Percentiles rank a stretch among this genome's conserved stretches.
phyloP scores from a whole-genome alignment of 2,797 vertebrate species.

The Poecilia gillii region DNA sequence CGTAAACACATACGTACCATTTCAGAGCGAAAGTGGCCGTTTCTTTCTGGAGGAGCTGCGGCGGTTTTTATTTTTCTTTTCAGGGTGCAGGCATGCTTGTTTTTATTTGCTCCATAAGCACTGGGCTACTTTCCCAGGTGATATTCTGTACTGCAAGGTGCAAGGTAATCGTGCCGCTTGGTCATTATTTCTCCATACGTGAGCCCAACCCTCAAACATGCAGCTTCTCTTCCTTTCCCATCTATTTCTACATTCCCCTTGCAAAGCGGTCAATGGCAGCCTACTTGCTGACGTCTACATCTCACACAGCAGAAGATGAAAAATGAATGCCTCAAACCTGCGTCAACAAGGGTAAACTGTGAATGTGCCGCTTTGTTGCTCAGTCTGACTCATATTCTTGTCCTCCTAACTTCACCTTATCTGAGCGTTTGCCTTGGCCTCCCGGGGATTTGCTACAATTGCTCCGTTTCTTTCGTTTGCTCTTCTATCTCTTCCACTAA shows the following conservation, averaged over 20 bases:
- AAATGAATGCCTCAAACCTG: background rate
- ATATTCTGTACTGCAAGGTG: slow-evolving; percentile 57
- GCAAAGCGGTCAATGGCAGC: background rate
- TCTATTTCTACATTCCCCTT: slow-evolving; percentile 30
- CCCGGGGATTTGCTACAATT: background rate
- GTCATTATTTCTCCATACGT: background rate
- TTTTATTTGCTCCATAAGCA: slow-evolving; percentile 36
- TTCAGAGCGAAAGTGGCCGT: slow-evolving; percentile 14
- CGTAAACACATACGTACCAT: slow-evolving; percentile 7
- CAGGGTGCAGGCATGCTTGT: background rate
- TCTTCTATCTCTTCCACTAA: background rate
- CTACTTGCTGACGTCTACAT: slow-evolving; percentile 22
- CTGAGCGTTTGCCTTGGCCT: slow-evolving; percentile 6
- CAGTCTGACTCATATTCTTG: slow-evolving; percentile 32
- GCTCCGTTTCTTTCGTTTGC: background rate
- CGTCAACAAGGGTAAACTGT: slow-evolving; percentile 6
- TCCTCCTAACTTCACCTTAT: background rate
- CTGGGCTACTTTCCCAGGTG: slow-evolving; percentile 64
- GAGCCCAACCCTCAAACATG: slow-evolving; percentile 15
- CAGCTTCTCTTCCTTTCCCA: slow-evolving; percentile 7
- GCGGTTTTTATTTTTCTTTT: slow-evolving; percentile 18
- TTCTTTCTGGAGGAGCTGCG: slow-evolving; percentile 10
- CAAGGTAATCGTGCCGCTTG: slow-evolving; percentile 59
- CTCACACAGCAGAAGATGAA: background rate
- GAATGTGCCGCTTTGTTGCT: slow-evolving; percentile 2